Evolutionary conservation across 1,140 invertebrate species (phyloP).

Genomic region (Oedothorax gibbosus): DNA sequence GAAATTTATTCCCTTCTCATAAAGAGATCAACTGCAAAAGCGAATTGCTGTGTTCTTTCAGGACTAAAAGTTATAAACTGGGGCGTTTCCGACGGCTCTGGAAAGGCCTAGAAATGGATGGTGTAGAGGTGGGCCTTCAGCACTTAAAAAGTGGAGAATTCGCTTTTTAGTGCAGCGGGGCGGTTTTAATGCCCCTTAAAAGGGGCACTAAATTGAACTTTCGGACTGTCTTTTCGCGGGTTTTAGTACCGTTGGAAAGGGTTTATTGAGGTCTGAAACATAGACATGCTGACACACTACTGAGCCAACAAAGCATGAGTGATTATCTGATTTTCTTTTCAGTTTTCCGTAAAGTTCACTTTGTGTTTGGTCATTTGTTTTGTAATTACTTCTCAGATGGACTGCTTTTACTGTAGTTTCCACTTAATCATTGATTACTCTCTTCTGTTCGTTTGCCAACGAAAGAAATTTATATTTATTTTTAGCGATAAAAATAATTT

Average conservation of each 20-base stretch:
- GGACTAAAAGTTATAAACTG: too few relatives aligned
- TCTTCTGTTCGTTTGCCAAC: too few relatives aligned
- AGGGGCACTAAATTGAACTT: slow-evolving; percentile 42
- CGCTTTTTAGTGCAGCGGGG: slow-evolving; percentile 21
- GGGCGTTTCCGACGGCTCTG: background rate
- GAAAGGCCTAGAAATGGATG: background rate
- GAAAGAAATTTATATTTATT: too few relatives aligned
- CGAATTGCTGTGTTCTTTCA: background rate
- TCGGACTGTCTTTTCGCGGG: background rate
- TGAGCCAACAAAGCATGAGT: too few relatives aligned
- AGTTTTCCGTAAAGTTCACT: too few relatives aligned
- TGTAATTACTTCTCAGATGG: too few relatives aligned
- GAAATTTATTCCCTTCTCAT: background rate
- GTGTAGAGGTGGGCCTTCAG: slow-evolving; percentile 2
- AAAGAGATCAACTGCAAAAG: background rate
- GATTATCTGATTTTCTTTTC: too few relatives aligned
- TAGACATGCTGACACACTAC: too few relatives aligned
- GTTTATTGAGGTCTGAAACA: slow-evolving; percentile 13
- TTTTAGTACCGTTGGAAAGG: slow-evolving; percentile 31
- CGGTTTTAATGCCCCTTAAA: slow-evolving; percentile 54
- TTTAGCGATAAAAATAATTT: too few relatives aligned
- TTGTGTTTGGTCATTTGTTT: too few relatives aligned
- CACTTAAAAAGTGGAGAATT: slow-evolving; percentile 40
- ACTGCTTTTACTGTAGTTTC: too few relatives aligned
- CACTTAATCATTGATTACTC: too few relatives aligned